Base-by-base conservation (phyloP, 2,888 invertebrate genomes). In the Carcina quercana region DNA sequence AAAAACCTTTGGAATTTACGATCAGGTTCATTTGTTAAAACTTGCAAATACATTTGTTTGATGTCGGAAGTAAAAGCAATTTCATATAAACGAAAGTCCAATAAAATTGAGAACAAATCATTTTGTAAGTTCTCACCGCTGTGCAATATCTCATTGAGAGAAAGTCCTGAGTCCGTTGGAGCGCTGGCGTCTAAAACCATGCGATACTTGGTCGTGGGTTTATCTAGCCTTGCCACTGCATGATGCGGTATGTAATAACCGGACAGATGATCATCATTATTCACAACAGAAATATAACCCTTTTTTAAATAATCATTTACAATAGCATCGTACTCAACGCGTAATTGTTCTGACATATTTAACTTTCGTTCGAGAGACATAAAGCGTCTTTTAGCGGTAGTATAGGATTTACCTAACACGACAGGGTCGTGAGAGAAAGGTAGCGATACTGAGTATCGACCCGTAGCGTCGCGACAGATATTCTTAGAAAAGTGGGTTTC, bases 361-460 rank as follows among this genome's bases (percentile, higher is more conserved):
- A 41, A 30, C 15, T 35, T 34, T 7, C 35, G 14, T 14, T 38
- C 38, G 1, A 40, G 13, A 8, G 26, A 8, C 6, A 26, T 3
- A 2, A 38, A 26, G 7, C 41, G 37, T 6, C 36, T 31, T 5
- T 25, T 20, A 1, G 41, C 35, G 2, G 10, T 11, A n/a, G 15
- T 20, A 5, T 17, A 10, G 10, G 41, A 41, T 22, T 32, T 32
- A 19, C 38, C 41, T 4, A 41, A 13, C 8, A 35, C 25, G 11
- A 2, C 13, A 4, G 37, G 34, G 26, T 28, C 28, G 8, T 12
- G 7, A 15, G 13, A 24, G 13, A 38, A 38, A 11, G 38, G 32
- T 27, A 37, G 28, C 7, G 27, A 24, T 3, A 28, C 30, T 14
- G 19, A 24, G 21, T 34, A 37, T 8, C 32, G 11, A 6, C 32